Evolutionary conservation across 1,140 invertebrate species (phyloP), one percentile per base, ranked within the genome.

Genomic region (Melitaea cinxia): DNA sequence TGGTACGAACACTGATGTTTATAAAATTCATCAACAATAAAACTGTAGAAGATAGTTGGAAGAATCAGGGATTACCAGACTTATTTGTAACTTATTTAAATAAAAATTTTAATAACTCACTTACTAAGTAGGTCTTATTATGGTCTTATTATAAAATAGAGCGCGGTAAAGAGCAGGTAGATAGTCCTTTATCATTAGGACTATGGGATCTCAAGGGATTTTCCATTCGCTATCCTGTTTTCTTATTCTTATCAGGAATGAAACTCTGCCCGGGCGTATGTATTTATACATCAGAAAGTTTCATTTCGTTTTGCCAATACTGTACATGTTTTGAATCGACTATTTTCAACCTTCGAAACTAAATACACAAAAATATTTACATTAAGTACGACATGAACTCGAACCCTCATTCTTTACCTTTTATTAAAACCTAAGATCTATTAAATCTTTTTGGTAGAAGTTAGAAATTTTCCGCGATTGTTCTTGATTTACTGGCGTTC

Each of bases 191-290:
- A 2, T 54, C 45, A 47, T 45, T 54, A 54, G 50, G 50, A 49
- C 39, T 23, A 54, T 47, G 24, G 60, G 37, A 54, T 54, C 50
- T 55, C 60, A 12, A 15, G 50, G 60, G 60, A 55, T 62, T 55
- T 26, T 17, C 19, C 2, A 24, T 42, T 42, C 17, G 23, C 37
- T 54, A 42, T 55, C 39, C 37, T 55, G 60, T 37, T 62, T 62
- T 23, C 60, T 55, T 45, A 62, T 62, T 62, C 60, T 55, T 55
- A 62, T 62, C 60, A 62, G 52, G 24, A 2, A 1, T 9, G 37
- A 14, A 54, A 62, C 26, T 62, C 33, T 6, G 17, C 4, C 14
- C 10, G 50, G 26, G 50, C 19, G 24, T 58, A 23, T 58, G n/a
- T 58, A 47, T 58, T 58, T 33, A 30, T 58, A 49, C 23, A 28